Percentiles rank a stretch among this genome's conserved stretches.
phyloP scores from a whole-genome alignment of 2,888 invertebrate species.

The Cerastis leucographa region DNA sequence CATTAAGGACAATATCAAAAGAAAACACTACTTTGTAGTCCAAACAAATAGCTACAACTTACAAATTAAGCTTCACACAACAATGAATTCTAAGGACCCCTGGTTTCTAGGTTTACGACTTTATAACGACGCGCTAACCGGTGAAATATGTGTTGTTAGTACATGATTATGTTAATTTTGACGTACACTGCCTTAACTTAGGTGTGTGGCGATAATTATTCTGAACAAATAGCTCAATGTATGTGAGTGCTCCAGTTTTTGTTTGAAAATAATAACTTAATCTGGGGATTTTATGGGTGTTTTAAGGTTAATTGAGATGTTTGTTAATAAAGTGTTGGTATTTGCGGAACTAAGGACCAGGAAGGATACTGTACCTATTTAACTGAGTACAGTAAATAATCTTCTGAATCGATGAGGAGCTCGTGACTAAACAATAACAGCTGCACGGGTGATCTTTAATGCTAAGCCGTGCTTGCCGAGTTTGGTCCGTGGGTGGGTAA shows the following conservation, averaged over 20 bases:
- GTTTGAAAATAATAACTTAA: conserved; percentile 40
- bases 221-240: conserved; percentile 41
- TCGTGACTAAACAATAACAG: too few species aligned
- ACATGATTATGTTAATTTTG: conserved; percentile 70
- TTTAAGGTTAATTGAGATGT: conserved; percentile 6
- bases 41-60: conserved; percentile 48
- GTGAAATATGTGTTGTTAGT: conserved; percentile 79
- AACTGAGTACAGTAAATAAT: too few species aligned
- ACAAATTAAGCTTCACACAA: conserved; percentile 64
- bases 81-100: conserved; percentile 74
- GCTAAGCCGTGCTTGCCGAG: too few species aligned
- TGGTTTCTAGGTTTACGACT: conserved; percentile 88
- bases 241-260: conserved; percentile 30
- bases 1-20: neutral
- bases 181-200: conserved; percentile 39
- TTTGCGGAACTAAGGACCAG: neutral
- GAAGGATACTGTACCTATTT: too few species aligned
- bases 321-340: neutral
- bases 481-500: too few species aligned
- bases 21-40: neutral
- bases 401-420: too few species aligned
- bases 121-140: conserved; percentile 86
- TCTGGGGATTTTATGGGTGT: neutral
- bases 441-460: too few species aligned
- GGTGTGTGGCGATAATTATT: conserved; percentile 55